Evolutionary conservation across 2,888 invertebrate genomes (phyloP).

Genomic region (Chrysomela aeneicollis): DNA sequence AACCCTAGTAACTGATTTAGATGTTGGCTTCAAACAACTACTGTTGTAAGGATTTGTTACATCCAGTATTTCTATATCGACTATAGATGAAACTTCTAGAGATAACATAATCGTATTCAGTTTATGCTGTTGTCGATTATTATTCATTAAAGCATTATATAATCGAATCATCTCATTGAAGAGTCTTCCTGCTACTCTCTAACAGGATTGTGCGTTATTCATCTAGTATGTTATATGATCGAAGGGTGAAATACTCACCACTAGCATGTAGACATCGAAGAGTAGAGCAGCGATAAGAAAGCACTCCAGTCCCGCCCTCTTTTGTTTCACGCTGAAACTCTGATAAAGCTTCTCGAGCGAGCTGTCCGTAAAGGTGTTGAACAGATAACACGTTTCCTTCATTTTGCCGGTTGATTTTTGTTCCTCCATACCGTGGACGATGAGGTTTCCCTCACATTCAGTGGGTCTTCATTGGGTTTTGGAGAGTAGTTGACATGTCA

Average conservation of each 20-base stretch:
- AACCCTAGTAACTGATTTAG: too few species aligned
- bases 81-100: too few species aligned
- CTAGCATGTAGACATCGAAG: slow-evolving; percentile 70
- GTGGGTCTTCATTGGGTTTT: slow-evolving; percentile 20
- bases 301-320: slow-evolving; percentile 74
- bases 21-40: too few species aligned
- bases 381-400: slow-evolving; percentile 49
- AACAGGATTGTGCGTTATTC: too few species aligned
- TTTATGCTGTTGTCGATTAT: too few species aligned
- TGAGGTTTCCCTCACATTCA: neutral
- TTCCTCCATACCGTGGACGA: slow-evolving; percentile 48
- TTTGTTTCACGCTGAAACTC: slow-evolving; percentile 75
- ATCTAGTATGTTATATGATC: too few species aligned
- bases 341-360: slow-evolving; percentile 76
- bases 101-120: too few species aligned
- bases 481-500: slow-evolving; percentile 7
- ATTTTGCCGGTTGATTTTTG: slow-evolving; percentile 55
- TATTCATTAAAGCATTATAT: too few species aligned
- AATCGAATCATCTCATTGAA: too few species aligned
- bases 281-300: slow-evolving; percentile 73
- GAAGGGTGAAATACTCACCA: slow-evolving; percentile 66
- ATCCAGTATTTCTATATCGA: too few species aligned
- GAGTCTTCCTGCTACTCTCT: too few species aligned
- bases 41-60: too few species aligned
- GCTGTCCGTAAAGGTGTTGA: slow-evolving; percentile 67